A percentile compares a stretch with the other conserved stretches of the same genome.
Conservation (phyloP, 2,797 vertebrate genomes). For the Enteromius anoplus region DNA sequence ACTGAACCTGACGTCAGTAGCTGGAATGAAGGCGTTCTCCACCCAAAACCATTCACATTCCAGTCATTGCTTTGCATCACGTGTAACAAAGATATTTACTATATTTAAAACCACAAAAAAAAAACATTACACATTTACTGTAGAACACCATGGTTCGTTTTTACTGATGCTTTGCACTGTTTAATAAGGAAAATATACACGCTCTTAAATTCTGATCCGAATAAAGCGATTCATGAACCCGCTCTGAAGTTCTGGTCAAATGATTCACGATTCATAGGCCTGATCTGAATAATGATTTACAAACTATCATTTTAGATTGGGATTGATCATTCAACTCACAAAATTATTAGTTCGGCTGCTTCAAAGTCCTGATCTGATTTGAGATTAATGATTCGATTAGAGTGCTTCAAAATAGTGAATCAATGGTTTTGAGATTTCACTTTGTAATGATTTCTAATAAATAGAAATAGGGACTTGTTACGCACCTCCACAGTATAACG, state of each 20-base stretch:
- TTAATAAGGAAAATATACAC: too few relatives aligned
- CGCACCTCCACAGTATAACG: conserved; percentile 76
- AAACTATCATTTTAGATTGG: background rate
- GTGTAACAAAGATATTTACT: background rate
- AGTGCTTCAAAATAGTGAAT: too few relatives aligned
- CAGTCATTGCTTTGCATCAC: background rate
- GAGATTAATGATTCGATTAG: too few relatives aligned
- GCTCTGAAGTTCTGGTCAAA: too few relatives aligned
- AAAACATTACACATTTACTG: background rate
- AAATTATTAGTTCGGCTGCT: too few relatives aligned
- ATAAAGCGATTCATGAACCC: background rate
- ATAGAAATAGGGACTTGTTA: background rate
- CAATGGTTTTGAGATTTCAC: too few relatives aligned
- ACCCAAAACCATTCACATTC: background rate
- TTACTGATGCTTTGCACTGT: too few relatives aligned
- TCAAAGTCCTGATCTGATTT: too few relatives aligned
- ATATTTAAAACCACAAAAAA: too few relatives aligned
- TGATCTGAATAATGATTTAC: background rate
- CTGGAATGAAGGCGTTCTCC: background rate
- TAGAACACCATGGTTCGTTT: background rate
- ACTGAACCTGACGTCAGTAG: background rate
- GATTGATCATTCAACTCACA: background rate
- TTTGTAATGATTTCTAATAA: too few relatives aligned
- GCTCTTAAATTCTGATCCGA: too few relatives aligned
- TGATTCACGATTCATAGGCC: too few relatives aligned